Conservation (phyloP, 2,888 invertebrate species). For the Thereva unica region DNA sequence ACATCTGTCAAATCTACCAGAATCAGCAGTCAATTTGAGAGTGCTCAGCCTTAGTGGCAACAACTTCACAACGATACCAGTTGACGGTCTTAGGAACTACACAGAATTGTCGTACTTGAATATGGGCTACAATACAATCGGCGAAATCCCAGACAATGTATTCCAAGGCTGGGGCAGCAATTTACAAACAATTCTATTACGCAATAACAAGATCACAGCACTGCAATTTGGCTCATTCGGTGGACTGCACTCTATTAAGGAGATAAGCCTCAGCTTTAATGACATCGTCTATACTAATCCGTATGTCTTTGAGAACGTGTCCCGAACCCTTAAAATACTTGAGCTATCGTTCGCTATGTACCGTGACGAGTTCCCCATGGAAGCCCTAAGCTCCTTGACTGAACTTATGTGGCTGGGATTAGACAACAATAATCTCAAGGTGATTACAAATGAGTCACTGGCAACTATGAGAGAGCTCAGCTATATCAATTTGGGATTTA, state of each 20-base stretch:
- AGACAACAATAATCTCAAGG: constrained; percentile 85
- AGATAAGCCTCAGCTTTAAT: constrained; percentile 90
- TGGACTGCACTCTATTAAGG: constrained; percentile 75
- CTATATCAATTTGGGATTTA: constrained; percentile 85
- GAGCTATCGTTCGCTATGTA: constrained; percentile 86
- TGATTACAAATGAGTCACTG: constrained; percentile 72
- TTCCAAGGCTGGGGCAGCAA: constrained; percentile 79
- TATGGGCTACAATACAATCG: constrained; percentile 84
- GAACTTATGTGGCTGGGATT: constrained; percentile 81
- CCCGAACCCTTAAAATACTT: constrained; percentile 75
- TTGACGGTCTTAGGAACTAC: constrained; percentile 70
- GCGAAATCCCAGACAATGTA: constrained; percentile 74
- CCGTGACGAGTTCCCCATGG: constrained; percentile 76
- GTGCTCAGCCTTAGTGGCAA: constrained; percentile 83
- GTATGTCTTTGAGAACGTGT: constrained; percentile 77
- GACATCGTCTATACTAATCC: constrained; percentile 80
- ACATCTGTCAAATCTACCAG: constrained; percentile 65
- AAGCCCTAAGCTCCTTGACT: constrained; percentile 72
- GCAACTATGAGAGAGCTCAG: constrained; percentile 70
- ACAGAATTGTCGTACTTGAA: constrained; percentile 82
- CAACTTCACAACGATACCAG: constrained; percentile 74
- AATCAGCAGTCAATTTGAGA: constrained; percentile 63
- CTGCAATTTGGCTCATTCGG: constrained; percentile 73
- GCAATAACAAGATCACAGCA: constrained; percentile 81
- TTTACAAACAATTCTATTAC: constrained; percentile 77